Evolutionary conservation across 2,113 vertebrate genomes (phyloP).

Genomic region (Hiodon tergisus): DNA sequence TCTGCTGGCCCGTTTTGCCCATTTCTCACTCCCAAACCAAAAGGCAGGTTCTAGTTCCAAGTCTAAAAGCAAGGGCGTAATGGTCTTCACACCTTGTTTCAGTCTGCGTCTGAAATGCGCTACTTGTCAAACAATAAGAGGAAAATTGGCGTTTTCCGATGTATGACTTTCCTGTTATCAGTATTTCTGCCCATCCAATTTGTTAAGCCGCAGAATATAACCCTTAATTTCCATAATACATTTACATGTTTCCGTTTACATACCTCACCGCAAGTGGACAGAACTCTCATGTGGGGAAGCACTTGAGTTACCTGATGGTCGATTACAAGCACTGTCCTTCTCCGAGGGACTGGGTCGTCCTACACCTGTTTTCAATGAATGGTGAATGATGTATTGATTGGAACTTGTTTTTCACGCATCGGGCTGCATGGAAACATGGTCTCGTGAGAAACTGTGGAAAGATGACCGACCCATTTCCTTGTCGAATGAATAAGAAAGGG

Average conservation of each 20-base stretch:
- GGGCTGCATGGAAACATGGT: too few relatives aligned
- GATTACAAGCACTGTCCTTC: background rate
- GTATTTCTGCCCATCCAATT: background rate
- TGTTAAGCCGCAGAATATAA: background rate
- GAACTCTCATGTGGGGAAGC: background rate
- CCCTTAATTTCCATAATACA: background rate
- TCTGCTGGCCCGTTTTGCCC: background rate
- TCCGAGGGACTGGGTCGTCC: background rate
- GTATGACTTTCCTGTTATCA: background rate
- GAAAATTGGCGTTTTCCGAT: too few relatives aligned
- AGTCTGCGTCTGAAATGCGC: too few relatives aligned
- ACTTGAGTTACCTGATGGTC: background rate
- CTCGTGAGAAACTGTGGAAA: too few relatives aligned
- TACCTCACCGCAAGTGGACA: too few relatives aligned
- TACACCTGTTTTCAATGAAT: background rate
- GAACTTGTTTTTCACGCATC: background rate
- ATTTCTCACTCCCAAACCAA: background rate
- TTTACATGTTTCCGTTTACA: background rate
- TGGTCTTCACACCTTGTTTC: too few relatives aligned
- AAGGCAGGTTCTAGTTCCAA: too few relatives aligned
- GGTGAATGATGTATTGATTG: background rate
- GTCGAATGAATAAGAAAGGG: too few relatives aligned
- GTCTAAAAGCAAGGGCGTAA: too few relatives aligned
- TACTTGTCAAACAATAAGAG: too few relatives aligned
- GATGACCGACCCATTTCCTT: too few relatives aligned